Conservation (phyloP, 2,797 vertebrate genomes). For the Esox masquinongy region DNA sequence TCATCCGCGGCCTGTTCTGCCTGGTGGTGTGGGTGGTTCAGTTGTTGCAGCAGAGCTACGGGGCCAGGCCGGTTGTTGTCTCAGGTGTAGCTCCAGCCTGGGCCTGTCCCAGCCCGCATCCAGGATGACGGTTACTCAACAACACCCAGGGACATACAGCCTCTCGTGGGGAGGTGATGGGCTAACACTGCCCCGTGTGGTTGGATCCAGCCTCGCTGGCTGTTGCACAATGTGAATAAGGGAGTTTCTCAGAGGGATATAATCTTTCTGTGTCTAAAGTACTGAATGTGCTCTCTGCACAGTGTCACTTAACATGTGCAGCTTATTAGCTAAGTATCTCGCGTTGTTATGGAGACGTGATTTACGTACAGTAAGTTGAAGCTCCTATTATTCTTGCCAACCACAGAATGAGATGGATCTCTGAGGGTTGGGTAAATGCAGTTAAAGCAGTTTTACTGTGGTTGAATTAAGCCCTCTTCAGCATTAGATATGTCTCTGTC, state of each 20-base stretch:
- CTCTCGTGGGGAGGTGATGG: conserved; percentile 30
- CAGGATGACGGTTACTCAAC: conserved; percentile 41
- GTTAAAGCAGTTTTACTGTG: conserved; percentile 53
- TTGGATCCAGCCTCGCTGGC: neutral
- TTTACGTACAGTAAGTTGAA: conserved; percentile 38
- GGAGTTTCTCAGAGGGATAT: conserved; percentile 1
- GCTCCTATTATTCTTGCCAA: conserved; percentile 47
- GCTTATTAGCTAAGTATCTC: neutral
- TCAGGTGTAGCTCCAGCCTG: conserved; percentile 56
- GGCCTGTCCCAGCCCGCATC: conserved; percentile 63
- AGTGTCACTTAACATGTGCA: conserved; percentile 4
- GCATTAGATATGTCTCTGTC: conserved; percentile 27
- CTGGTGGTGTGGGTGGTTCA: conserved; percentile 60
- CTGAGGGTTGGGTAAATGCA: conserved; percentile 48
- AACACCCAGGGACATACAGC: conserved; percentile 12
- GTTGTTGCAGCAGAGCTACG: conserved; percentile 44
- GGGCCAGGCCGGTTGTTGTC: conserved; percentile 17
- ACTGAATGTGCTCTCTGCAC: neutral
- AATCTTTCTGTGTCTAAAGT: neutral
- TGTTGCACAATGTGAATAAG: neutral
- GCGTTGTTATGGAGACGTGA: conserved; percentile 20
- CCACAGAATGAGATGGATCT: conserved; percentile 47
- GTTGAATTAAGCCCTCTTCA: conserved; percentile 49
- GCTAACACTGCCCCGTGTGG: conserved; percentile 34
- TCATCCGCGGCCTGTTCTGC: conserved; percentile 43